Percentiles rank a stretch among this genome's conserved stretches.
Conservation (phyloP, 2,797 vertebrate species). For the Todus mexicanus region DNA sequence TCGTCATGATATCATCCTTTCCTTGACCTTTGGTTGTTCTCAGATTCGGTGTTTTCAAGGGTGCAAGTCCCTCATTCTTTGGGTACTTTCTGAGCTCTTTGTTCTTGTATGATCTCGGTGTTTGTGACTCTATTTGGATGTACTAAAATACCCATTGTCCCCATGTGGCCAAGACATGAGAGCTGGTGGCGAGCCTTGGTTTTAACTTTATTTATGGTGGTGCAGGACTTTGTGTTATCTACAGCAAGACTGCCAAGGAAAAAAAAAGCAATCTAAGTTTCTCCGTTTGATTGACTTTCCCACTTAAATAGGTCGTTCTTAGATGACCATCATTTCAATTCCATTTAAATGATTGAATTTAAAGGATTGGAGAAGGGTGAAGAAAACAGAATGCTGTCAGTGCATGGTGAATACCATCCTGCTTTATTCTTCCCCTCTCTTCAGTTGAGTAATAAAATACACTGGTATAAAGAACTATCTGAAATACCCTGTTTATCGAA, state of each 20-base stretch:
- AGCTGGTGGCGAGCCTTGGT: neutral
- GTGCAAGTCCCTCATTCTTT: neutral
- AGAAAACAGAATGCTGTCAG: neutral
- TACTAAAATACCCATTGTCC: neutral
- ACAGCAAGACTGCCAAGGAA: neutral
- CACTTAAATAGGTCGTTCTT: neutral
- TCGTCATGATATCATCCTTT: neutral
- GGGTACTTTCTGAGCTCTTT: neutral
- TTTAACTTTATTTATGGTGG: neutral
- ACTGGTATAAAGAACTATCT: neutral
- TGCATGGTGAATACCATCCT: neutral
- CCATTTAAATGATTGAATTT: neutral
- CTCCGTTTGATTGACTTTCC: neutral
- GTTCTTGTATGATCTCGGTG: neutral
- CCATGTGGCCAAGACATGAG: neutral
- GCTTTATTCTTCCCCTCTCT: neutral
- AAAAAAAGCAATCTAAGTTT: neutral
- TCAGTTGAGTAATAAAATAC: neutral
- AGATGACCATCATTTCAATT: neutral
- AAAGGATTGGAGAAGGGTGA: neutral
- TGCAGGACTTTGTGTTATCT: neutral
- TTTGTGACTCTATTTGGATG: neutral
- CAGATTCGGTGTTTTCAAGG: neutral
- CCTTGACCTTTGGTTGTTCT: conserved; percentile 1
- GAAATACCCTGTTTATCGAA: neutral